Conservation (phyloP, 2,888 invertebrate genomes). For the Sminthurides aquaticus region DNA sequence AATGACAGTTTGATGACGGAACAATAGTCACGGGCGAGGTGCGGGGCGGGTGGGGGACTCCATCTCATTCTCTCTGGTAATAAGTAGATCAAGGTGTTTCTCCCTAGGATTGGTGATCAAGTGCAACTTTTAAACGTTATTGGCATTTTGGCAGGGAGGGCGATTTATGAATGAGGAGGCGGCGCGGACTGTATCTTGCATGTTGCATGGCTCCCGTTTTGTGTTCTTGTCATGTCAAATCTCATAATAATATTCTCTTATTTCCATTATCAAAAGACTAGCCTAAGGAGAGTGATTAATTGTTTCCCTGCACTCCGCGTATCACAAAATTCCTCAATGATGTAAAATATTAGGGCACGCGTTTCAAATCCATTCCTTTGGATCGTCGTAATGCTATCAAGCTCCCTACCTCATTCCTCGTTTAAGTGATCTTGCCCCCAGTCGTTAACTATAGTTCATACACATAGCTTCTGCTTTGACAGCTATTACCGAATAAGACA, state of each 20-base stretch:
- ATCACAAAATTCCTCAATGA: neutral
- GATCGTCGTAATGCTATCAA: no score
- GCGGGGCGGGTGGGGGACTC: neutral
- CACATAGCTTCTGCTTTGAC: no score
- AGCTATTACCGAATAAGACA: no score
- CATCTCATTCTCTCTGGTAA: neutral
- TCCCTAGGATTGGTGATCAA: neutral
- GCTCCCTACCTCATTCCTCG: no score
- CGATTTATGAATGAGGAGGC: no score
- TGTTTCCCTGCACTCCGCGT: neutral
- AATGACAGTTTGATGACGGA: neutral
- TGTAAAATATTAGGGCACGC: neutral
- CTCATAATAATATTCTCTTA: neutral
- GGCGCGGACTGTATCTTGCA: no score
- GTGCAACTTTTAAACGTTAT: neutral
- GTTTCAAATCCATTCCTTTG: neutral
- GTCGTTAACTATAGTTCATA: no score
- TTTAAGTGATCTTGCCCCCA: no score
- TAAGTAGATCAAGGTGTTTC: neutral
- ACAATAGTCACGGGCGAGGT: neutral
- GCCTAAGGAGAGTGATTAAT: neutral
- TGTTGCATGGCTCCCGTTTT: no score
- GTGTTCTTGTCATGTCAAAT: neutral
- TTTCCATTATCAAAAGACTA: neutral
- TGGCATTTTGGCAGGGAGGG: neutral